Base-by-base conservation (phyloP, 2,888 invertebrate species). In the Tridacna crocea region DNA sequence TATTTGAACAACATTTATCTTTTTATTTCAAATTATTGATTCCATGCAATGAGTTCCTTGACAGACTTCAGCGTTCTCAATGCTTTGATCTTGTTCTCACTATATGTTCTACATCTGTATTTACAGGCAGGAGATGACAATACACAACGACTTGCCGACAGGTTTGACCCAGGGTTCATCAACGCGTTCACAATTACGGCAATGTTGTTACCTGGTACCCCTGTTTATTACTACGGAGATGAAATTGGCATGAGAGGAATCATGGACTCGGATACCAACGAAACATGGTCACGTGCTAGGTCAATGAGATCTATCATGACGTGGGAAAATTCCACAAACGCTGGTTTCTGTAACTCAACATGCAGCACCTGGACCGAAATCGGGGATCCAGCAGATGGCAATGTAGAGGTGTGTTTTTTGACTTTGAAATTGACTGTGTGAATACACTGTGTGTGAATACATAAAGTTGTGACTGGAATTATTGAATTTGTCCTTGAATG, bases 201-300 rank as follows among this genome's bases (percentile, higher is more conserved):
- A 17, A 95, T 97, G 93, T 92, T 98, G 51, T 95, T 99, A 73
- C 98, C 98, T 0, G 98, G 98, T 65, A 96, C 97, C 12, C 97
- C 97, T 0, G 96, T 98, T 2, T 96, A 97, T 0, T 98, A 98
- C 91, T 97, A 97, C 89, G 98, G 98, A 0, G 97, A 98, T 94
- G 98, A 98, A 95, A 96, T 98, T 73, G 97, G 97, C 24, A 97
- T 97, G 97, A 79, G 55, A 8, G 83, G 88, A 27, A 47, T 74
- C 8, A 19, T 48, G 0, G 36, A 36, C 3, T 26, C 63, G 15
- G 58, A 46, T 24, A 46, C 24, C 8, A 58, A 24, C 46, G 70
- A 66, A 3, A 26, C 24, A 19, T 79, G 85, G 79, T 72, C 77
- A 24, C 83, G 86, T 13, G 65, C 83, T 36, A 87, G 87, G 77